Evolutionary conservation across 2,113 vertebrate species (phyloP).

Genomic region (Tricholaema leucomelas): DNA sequence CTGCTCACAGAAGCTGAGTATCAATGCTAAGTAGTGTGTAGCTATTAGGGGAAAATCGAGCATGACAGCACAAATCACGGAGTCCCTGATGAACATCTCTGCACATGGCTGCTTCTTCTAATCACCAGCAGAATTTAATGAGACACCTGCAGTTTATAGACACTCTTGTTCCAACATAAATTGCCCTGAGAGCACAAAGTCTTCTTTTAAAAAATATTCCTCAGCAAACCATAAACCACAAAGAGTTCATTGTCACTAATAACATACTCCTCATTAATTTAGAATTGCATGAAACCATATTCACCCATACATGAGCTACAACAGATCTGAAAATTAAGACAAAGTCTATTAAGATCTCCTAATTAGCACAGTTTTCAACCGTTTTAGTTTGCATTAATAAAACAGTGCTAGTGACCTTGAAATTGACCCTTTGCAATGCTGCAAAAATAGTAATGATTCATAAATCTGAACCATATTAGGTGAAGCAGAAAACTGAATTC

Average conservation of each 20-base stretch:
- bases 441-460: not conserved
- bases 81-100: slow-evolving; percentile 41
- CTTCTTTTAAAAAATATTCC: slow-evolving; percentile 23
- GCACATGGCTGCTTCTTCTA: slow-evolving; percentile 56
- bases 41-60: slow-evolving; percentile 26
- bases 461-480: not conserved
- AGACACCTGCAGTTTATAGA: slow-evolving; percentile 60
- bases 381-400: not conserved
- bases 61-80: slow-evolving; percentile 33
- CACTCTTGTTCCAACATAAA: not conserved
- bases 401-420: not conserved
- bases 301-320: not conserved
- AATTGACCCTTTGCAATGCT: not conserved
- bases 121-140: slow-evolving; percentile 63
- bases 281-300: not conserved
- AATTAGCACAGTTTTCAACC: not conserved
- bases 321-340: not conserved
- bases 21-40: slow-evolving; percentile 9
- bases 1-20: slow-evolving; percentile 17
- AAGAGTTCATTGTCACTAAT: slow-evolving; percentile 23
- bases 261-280: slow-evolving; percentile 28
- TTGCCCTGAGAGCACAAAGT: slow-evolving; percentile 1
- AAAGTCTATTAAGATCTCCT: not conserved
- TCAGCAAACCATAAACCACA: slow-evolving; percentile 14
- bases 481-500: not conserved